phyloP scores from a whole-genome alignment of 2,797 vertebrate genomes.

The Argentina silus region DNA sequence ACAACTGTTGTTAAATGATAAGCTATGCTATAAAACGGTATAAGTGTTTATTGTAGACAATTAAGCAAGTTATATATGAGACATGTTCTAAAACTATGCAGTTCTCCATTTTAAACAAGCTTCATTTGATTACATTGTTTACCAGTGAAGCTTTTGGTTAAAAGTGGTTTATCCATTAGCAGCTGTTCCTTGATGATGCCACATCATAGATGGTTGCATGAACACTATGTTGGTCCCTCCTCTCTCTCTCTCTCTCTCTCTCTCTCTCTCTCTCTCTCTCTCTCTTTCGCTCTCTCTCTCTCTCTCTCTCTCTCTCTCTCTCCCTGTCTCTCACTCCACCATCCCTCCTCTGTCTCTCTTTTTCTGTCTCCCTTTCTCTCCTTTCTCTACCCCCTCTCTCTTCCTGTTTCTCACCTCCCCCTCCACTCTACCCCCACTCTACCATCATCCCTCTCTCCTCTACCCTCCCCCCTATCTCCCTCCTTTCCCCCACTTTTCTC shows the following conservation, averaged over 20 bases:
- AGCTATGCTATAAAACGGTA: too few species aligned
- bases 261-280: not conserved
- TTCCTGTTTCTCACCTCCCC: too few species aligned
- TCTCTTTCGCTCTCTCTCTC: not conserved
- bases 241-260: not conserved
- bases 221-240: not conserved
- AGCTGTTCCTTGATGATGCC: not conserved
- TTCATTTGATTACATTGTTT: too few species aligned
- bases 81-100: too few species aligned
- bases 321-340: not conserved
- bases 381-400: not conserved
- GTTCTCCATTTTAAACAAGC: too few species aligned
- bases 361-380: not conserved
- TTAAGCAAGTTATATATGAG: too few species aligned
- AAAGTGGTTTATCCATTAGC: not conserved
- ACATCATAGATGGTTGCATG: not conserved
- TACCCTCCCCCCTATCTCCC: not conserved
- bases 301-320: not conserved
- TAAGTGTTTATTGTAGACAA: too few species aligned
- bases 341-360: not conserved
- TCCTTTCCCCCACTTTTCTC: not conserved
- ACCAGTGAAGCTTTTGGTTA: not conserved
- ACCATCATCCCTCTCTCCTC: not conserved
- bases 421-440: not conserved
- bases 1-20: too few species aligned